Percentiles rank a stretch among this genome's conserved stretches.
Evolutionary conservation across 1,140 invertebrate genomes (phyloP).

Genomic region (Lamellibrachia luymesi): DNA sequence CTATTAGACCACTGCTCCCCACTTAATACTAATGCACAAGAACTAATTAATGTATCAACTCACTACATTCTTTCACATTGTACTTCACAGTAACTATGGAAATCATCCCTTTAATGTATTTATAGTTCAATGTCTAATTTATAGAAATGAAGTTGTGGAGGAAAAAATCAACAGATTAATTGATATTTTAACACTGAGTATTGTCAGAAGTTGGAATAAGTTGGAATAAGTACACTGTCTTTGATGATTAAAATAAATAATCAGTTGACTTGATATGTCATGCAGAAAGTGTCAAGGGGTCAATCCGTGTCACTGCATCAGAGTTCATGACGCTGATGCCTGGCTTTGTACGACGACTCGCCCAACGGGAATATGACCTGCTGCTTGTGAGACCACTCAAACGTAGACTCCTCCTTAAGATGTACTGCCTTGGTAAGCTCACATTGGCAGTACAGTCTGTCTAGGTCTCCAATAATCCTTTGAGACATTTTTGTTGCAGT

Average conservation of each 20-base stretch:
- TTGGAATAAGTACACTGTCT: not conserved
- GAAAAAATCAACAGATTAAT: not conserved
- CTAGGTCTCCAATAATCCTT: not conserved
- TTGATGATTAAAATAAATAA: not conserved
- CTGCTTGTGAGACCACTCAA: slow-evolving; percentile 46
- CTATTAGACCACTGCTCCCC: no score
- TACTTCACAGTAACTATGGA: no score
- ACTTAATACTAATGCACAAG: no score
- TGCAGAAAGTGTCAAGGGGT: slow-evolving; percentile 47
- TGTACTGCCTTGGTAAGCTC: slow-evolving; percentile 48
- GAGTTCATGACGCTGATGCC: slow-evolving; percentile 48
- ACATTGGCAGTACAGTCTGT: slow-evolving; percentile 1
- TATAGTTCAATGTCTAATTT: no score
- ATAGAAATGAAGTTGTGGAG: no score
- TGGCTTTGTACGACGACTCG: slow-evolving; percentile 44
- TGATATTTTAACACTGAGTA: not conserved
- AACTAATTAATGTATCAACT: no score
- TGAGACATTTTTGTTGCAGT: not conserved
- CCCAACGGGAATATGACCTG: slow-evolving; percentile 51
- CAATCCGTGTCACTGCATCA: slow-evolving; percentile 44
- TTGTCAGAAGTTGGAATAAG: not conserved
- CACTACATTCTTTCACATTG: no score
- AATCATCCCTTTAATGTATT: no score
- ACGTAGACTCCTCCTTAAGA: slow-evolving; percentile 47
- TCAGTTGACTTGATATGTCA: slow-evolving; percentile 16